Evolutionary conservation across 2,113 vertebrate species (phyloP).

Genomic region (Dipodomys merriami): DNA sequence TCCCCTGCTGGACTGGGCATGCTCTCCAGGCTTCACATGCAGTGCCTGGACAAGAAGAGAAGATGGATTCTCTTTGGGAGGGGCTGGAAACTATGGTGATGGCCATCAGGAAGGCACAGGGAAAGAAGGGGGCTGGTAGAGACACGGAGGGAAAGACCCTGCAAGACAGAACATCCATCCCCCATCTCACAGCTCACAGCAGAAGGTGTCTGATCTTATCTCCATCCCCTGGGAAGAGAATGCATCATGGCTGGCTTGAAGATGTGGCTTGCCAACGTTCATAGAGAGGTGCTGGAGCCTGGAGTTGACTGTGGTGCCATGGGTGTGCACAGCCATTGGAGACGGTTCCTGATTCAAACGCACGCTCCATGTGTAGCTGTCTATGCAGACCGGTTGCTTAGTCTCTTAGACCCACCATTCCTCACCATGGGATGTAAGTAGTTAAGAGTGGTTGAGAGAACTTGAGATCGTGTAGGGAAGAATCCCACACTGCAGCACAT

Average conservation of each 20-base stretch:
- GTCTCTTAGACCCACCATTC: accelerated
- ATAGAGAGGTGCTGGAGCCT: neutral
- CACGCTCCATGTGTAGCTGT: neutral
- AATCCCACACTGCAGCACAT: accelerated
- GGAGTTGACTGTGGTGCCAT: too few relatives aligned
- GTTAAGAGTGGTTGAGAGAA: neutral
- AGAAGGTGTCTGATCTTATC: neutral
- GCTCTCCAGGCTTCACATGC: neutral
- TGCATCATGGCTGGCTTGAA: neutral
- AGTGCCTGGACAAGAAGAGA: neutral
- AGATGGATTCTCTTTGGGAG: slow-evolving; percentile 29
- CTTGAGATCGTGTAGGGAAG: accelerated
- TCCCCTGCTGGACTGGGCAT: accelerated
- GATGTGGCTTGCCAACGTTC: neutral
- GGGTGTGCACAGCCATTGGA: neutral
- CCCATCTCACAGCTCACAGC: neutral
- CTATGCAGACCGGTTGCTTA: neutral
- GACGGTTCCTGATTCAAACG: neutral
- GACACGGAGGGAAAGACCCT: neutral
- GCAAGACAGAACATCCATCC: accelerated
- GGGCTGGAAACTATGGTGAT: slow-evolving; percentile 17
- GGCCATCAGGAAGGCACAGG: neutral
- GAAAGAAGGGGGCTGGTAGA: neutral
- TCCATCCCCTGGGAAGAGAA: neutral
- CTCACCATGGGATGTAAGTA: neutral